Evolutionary conservation across 2,113 vertebrate genomes (phyloP), one percentile per base, ranked within the genome.

Genomic region (Physeter macrocephalus): DNA sequence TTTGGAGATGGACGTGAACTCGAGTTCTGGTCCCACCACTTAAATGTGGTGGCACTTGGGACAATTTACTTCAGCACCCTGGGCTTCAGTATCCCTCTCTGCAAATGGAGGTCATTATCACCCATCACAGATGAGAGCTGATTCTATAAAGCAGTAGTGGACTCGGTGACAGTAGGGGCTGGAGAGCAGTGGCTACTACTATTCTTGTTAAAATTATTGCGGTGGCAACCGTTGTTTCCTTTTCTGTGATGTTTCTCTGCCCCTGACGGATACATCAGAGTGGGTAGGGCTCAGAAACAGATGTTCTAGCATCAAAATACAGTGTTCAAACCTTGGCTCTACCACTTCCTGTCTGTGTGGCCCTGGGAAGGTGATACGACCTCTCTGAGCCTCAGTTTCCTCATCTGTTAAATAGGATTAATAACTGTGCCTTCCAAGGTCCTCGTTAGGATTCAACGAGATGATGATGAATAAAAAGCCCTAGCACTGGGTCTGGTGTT

Each of bases 341-440:
- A 1, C 41, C 3, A 1, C 62, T 36, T 61, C 41, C 18, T 11
- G 6, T 11, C 41, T 2, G 9, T 13, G 41, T 1, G 23, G 25
- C 49, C 21, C 83, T 3, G 13, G 66, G 20, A 39, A 64, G 52
- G 75, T 2, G 34, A 39, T 18, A 52, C 1, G 8, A n/a, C 39
- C 64, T 67, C 23, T 13, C 82, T 21, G 49, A 34, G 21, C 43
- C 81, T 59, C 29, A 2, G 43, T 52, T 8, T 62, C n/a, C n/a
- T n/a, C 54, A 59, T 80, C 64, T 36, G 46, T 74, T 21, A 31
- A 52, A n/a, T 20, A 31, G 31, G 64, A 15, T 36, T 2, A 62
- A 39, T 6, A 15, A 67, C n/a, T 0, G 29, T 1, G n/a, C n/a
- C 27, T 80, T 66, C 20, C 36, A 8, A 20, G 36, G 34, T 12